These are phyloP conservation scores for Parambassis ranga DNA, from an alignment of 2,797 vertebrate genomes.

Conservation along the genomic window DNA sequence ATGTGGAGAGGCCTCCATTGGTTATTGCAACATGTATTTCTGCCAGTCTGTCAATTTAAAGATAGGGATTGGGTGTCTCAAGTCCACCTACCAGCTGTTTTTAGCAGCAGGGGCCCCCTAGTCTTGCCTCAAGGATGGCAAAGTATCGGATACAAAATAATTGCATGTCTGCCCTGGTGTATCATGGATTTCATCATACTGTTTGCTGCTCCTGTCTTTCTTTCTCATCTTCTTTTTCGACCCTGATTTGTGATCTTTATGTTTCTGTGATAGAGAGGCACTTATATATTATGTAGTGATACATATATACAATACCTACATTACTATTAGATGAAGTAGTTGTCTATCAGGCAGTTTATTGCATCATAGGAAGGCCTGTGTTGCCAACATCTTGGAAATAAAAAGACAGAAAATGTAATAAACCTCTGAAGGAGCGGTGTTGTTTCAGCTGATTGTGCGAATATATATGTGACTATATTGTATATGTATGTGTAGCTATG, in stretches of 20 bases:
- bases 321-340: constrained; percentile 33
- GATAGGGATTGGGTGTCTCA: constrained; percentile 60
- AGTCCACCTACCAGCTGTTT: constrained; percentile 67
- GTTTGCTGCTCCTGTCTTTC: constrained; percentile 17
- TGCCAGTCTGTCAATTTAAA: constrained; percentile 73
- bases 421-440: constrained; percentile 2
- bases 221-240: constrained; percentile 37
- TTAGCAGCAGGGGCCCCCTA: constrained; percentile 60
- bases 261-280: constrained; percentile 14
- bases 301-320: constrained; percentile 28
- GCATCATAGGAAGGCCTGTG: constrained; percentile 25
- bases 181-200: constrained; percentile 47
- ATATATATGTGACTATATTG: not conserved
- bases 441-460: constrained; percentile 53
- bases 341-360: constrained; percentile 18
- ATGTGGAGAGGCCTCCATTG: constrained; percentile 45
- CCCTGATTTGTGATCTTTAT: constrained; percentile 43
- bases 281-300: constrained; percentile 29
- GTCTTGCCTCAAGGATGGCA: constrained; percentile 50
- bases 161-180: constrained; percentile 57
- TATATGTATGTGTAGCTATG: constrained; percentile 10
- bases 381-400: constrained; percentile 11
- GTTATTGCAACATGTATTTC: constrained; percentile 59
- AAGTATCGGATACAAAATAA: constrained; percentile 65
- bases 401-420: constrained; percentile 2